Percentiles rank a stretch among this genome's conserved stretches.
phyloP scores from a whole-genome alignment of 53 echinoderm and acorn worm genomes.

The Luidia sarsii region DNA sequence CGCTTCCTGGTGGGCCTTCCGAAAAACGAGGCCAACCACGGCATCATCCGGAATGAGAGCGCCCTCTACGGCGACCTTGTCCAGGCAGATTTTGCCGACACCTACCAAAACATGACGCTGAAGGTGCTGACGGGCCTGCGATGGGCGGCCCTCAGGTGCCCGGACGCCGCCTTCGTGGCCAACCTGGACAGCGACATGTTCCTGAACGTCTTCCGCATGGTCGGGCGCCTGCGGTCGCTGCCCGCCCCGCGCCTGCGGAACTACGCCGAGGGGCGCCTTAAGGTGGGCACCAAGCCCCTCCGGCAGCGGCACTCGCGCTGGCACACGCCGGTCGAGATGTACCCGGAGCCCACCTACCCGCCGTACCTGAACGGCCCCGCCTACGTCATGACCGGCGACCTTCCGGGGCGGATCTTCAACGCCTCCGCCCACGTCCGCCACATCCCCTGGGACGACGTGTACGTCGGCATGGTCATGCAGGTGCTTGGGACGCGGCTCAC shows the following conservation, averaged over 20 bases:
- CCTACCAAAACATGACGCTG: slow-evolving; percentile 53
- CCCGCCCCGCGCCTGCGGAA: neutral
- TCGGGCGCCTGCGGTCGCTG: slow-evolving; percentile 1
- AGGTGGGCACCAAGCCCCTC: slow-evolving; percentile 9
- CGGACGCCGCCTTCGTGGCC: slow-evolving; percentile 44
- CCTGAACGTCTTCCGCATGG: slow-evolving; percentile 37
- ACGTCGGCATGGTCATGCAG: slow-evolving; percentile 49
- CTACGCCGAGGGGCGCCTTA: slow-evolving; percentile 45
- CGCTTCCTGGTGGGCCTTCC: slow-evolving; percentile 8
- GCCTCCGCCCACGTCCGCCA: slow-evolving; percentile 31
- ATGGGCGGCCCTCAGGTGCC: slow-evolving; percentile 53
- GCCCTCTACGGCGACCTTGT: slow-evolving; percentile 53
- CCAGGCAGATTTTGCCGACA: slow-evolving; percentile 49
- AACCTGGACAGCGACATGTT: slow-evolving; percentile 62
- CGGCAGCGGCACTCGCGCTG: neutral
- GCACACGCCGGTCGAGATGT: slow-evolving; percentile 48
- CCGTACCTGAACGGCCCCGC: slow-evolving; percentile 65
- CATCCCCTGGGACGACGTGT: slow-evolving; percentile 61
- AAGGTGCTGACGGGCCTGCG: slow-evolving; percentile 62
- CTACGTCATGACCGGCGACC: slow-evolving; percentile 62
- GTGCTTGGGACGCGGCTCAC: neutral
- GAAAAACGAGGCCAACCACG: neutral
- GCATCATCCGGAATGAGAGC: slow-evolving; percentile 4
- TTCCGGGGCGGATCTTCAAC: slow-evolving; percentile 40
- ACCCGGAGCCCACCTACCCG: slow-evolving; percentile 50